These are phyloP conservation scores for Eubasilissa splendida DNA, from an alignment of 2,888 invertebrate species.

Conservation along the genomic window DNA sequence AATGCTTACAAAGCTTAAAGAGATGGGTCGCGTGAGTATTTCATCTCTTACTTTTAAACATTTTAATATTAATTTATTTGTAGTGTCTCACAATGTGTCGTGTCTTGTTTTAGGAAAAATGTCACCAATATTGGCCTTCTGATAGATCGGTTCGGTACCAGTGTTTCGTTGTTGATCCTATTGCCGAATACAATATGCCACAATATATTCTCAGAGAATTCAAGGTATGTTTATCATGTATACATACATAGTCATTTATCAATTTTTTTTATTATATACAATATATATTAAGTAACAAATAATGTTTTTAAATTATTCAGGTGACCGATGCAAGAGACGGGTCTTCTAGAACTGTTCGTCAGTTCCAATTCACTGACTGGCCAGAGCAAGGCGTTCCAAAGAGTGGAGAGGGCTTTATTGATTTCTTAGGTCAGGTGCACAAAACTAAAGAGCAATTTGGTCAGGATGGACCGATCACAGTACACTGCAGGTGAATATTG, in stretches of 20 bases:
- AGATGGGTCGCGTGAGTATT: slow-evolving; percentile 94
- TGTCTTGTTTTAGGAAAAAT: slow-evolving; percentile 86
- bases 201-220: slow-evolving; percentile 99
- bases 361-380: slow-evolving; percentile 98
- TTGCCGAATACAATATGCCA: slow-evolving; percentile 99
- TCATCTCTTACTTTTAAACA: not conserved
- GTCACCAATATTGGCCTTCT: slow-evolving; percentile 99
- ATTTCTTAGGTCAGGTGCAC: slow-evolving; percentile 99
- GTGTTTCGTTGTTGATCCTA: slow-evolving; percentile 98
- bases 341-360: slow-evolving; percentile 94
- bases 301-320: slow-evolving; percentile 61
- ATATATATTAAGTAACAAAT: not conserved
- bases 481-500: slow-evolving; percentile 87
- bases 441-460: slow-evolving; percentile 99
- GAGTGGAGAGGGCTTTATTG: slow-evolving; percentile 98
- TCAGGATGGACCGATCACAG: slow-evolving; percentile 98
- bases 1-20: slow-evolving; percentile 97
- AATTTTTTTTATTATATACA: not conserved
- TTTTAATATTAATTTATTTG: not conserved
- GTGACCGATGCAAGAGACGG: slow-evolving; percentile 98
- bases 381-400: slow-evolving; percentile 98
- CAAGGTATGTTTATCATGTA: slow-evolving; percentile 74
- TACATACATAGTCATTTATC: not conserved
- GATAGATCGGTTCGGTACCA: slow-evolving; percentile 97
- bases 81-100: slow-evolving; percentile 28